Percentiles rank a stretch among this genome's conserved stretches.
Evolutionary conservation across 2,888 invertebrate species (phyloP).

Genomic region (Campoplex capitator): DNA sequence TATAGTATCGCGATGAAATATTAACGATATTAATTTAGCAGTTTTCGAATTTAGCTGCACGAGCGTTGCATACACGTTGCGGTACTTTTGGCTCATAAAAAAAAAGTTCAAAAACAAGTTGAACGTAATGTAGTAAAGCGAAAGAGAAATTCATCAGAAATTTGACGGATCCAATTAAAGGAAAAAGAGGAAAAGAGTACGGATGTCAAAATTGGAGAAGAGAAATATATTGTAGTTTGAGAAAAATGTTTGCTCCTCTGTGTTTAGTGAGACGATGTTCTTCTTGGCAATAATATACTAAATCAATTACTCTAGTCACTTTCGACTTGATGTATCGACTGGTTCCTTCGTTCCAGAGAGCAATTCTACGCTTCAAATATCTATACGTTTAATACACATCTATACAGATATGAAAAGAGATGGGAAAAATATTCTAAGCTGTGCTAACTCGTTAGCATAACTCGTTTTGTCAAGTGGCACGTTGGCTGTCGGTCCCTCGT

Average conservation of each 20-base stretch:
- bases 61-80: too few species aligned
- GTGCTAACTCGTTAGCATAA: slow-evolving; percentile 68
- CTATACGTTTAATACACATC: slow-evolving; percentile 15
- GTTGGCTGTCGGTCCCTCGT: slow-evolving; percentile 62
- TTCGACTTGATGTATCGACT: slow-evolving; percentile 66
- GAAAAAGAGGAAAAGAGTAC: slow-evolving; percentile 4
- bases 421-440: slow-evolving; percentile 53
- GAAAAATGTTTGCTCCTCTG: slow-evolving; percentile 60
- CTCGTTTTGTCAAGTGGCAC: slow-evolving; percentile 69
- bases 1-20: too few species aligned
- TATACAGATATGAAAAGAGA: slow-evolving; percentile 8
- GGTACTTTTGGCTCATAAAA: neutral
- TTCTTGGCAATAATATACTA: slow-evolving; percentile 64
- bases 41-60: too few species aligned
- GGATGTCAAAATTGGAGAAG: neutral
- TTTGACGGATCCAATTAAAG: slow-evolving; percentile 18
- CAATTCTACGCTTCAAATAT: slow-evolving; percentile 51
- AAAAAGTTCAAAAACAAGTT: slow-evolving; percentile 5
- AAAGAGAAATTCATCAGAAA: slow-evolving; percentile 13
- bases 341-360: slow-evolving; percentile 60
- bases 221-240: slow-evolving; percentile 42
- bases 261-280: slow-evolving; percentile 52
- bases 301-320: slow-evolving; percentile 68
- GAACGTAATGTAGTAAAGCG: slow-evolving; percentile 10
- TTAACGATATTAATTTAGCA: too few species aligned